These are phyloP conservation scores for Lateolabrax maculatus DNA, from an alignment of 2,797 vertebrate genomes.

Conservation along the genomic window DNA sequence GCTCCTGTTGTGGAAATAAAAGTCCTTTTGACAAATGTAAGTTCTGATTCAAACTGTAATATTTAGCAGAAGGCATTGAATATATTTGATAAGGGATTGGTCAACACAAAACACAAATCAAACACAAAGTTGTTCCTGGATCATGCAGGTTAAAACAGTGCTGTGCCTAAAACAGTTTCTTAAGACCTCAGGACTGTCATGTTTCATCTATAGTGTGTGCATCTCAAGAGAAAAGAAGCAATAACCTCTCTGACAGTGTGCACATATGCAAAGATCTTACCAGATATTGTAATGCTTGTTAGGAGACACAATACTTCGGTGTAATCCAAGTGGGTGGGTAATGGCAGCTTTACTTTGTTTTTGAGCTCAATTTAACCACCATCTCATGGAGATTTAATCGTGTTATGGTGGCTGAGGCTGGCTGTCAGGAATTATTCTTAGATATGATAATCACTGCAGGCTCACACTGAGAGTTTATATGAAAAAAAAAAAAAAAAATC, in stretches of 20 bases:
- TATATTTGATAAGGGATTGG: constrained; percentile 10
- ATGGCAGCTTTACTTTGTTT: constrained; percentile 37
- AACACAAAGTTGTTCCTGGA: not conserved
- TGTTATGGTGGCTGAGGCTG: constrained; percentile 40
- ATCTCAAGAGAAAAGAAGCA: constrained; percentile 13
- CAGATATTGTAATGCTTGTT: constrained; percentile 31
- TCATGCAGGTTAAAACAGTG: constrained; percentile 10
- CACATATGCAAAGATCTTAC: constrained; percentile 12
- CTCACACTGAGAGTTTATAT: constrained; percentile 32
- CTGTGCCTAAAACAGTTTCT: constrained; percentile 8
- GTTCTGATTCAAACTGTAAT: constrained; percentile 33
- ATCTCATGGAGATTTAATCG: constrained; percentile 60
- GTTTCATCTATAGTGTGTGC: constrained; percentile 2
- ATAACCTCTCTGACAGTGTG: constrained; percentile 1
- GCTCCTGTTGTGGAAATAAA: constrained; percentile 42
- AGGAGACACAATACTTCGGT: constrained; percentile 39
- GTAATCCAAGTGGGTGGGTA: constrained; percentile 43
- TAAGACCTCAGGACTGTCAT: not conserved
- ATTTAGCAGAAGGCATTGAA: constrained; percentile 2
- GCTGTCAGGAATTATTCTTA: constrained; percentile 64
- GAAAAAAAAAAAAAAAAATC: constrained; percentile 13
- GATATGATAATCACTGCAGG: constrained; percentile 55
- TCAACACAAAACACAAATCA: constrained; percentile 21
- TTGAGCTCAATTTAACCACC: constrained; percentile 46
- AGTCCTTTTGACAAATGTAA: constrained; percentile 26